These are phyloP conservation scores for Leptura quadrifasciata DNA, from an alignment of 2,888 invertebrate species.

Conservation along the genomic window DNA sequence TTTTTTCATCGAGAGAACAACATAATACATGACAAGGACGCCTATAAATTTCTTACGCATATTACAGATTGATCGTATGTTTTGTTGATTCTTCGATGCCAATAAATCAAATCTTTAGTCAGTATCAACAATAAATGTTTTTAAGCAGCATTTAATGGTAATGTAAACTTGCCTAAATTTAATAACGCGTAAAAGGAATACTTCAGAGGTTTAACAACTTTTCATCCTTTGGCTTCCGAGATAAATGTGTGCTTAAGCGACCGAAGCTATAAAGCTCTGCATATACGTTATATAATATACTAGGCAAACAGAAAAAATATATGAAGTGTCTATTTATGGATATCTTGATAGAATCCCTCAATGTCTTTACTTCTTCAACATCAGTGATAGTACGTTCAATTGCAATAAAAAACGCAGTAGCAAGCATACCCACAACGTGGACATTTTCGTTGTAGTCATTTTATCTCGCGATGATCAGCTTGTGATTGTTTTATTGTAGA, in stretches of 20 bases:
- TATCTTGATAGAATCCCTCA: conserved; percentile 22
- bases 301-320: background rate
- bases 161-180: background rate
- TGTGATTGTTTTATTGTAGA: conserved; percentile 52
- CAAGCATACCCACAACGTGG: conserved; percentile 39
- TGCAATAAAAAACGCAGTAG: conserved; percentile 27
- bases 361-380: conserved; percentile 23
- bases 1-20: no score
- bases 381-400: conserved; percentile 24
- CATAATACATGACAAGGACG: no score
- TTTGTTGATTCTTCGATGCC: no score
- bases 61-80: no score
- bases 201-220: background rate
- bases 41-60: no score
- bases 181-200: background rate
- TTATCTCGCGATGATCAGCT: conserved; percentile 48
- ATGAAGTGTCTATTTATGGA: conserved; percentile 13
- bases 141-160: background rate
- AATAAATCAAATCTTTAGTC: no score
- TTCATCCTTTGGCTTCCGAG: background rate
- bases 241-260: background rate
- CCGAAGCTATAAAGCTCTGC: background rate
- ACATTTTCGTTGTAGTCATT: conserved; percentile 44
- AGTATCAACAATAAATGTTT: no score
- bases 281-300: background rate